Base-by-base conservation (phyloP, 2,113 vertebrate genomes). In the Aphyosemion australe region DNA sequence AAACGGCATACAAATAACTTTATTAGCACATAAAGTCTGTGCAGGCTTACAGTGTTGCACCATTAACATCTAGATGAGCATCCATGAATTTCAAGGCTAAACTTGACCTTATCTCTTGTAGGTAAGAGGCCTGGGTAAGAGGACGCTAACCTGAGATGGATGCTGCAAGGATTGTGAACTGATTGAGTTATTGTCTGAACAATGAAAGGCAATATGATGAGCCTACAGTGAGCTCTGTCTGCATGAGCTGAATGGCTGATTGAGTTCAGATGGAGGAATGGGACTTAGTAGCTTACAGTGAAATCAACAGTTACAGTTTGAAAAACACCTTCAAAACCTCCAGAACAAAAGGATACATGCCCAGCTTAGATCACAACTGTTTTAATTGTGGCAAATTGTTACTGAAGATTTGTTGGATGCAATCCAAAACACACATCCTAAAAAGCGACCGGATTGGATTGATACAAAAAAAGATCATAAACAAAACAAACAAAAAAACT, bases 121-220 rank as follows among this genome's bases (percentile, higher is more conserved):
- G 68, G 72, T 69, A 67, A 54, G 78, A 67, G 74, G 84, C 14
- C 12, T 45, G 1, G 14, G 82, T 53, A 79, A 10, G 73, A 78
- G 83, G 75, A 83, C 72, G 43, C 61, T 60, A 77, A 79, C 61
- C 76, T 74, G 75, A 69, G 74, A 64, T 67, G 78, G 69, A 84
- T 72, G 76, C 53, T 39, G 66, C 5, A 64, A 77, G 77, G 82
- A 90, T 87, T 84, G 79, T 67, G 70, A 86, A 83, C 79, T 91
- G 87, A 90, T 90, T 90, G 32, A 79, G 85, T 89, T 84, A 85
- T 84, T 89, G 80, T 90, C 80, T 82, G 64, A 81, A 84, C 78
- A 59, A 64, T 20, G 74, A 83, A 82, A 87, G 82, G 80, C 89
- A 88, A 88, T 84, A 87, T 77, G 81, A 87, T 78, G 66, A 83